Evolutionary conservation across 2,888 invertebrate species (phyloP).

Genomic region (Drosophila pullipes): DNA sequence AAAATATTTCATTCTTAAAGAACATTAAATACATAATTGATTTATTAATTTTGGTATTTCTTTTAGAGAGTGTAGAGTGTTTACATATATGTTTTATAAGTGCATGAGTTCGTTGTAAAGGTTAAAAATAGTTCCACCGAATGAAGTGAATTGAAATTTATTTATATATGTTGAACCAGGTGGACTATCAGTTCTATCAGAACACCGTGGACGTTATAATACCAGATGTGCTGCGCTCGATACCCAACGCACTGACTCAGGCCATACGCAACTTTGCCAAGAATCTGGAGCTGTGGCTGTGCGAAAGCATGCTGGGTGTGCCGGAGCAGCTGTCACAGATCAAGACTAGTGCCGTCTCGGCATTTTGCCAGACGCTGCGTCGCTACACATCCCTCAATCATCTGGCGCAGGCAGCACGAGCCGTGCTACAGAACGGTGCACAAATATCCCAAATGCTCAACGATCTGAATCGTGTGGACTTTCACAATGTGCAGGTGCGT

Average conservation of each 20-base stretch:
- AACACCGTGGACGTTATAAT: slow-evolving; percentile 97
- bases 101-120: background rate
- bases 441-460: slow-evolving; percentile 98
- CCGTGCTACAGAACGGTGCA: slow-evolving; percentile 96
- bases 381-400: slow-evolving; percentile 99
- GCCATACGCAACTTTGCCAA: slow-evolving; percentile 96
- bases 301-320: slow-evolving; percentile 93
- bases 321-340: slow-evolving; percentile 93
- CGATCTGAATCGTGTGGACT: slow-evolving; percentile 98
- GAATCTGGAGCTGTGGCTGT: slow-evolving; percentile 95
- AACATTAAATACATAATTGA: background rate
- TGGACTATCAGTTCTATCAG: slow-evolving; percentile 97
- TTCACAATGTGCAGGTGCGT: slow-evolving; percentile 96
- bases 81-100: background rate
- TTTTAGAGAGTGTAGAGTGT: background rate
- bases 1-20: background rate
- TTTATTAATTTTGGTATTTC: background rate
- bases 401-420: slow-evolving; percentile 94
- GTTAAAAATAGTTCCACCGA: background rate
- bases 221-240: slow-evolving; percentile 97
- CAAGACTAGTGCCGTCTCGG: slow-evolving; percentile 94
- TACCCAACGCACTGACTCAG: slow-evolving; percentile 97
- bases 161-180: slow-evolving; percentile 81
- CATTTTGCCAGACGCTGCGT: slow-evolving; percentile 96
- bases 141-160: background rate